Evolutionary conservation across 2,113 vertebrate species (phyloP), one percentile per base, ranked within the genome.

Genomic region (Syrmaticus mikado): DNA sequence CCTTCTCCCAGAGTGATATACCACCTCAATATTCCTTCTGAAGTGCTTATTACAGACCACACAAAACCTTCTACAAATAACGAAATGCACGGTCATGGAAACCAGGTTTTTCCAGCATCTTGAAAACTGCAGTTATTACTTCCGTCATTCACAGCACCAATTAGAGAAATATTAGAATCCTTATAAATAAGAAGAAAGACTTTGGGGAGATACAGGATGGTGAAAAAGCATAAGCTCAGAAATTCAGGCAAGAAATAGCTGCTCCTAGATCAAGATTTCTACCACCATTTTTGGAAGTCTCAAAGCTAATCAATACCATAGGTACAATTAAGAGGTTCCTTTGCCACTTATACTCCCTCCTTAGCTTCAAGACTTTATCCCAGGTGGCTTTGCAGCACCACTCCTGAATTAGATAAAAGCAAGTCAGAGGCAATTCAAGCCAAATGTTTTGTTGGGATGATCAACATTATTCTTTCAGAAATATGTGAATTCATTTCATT

Each of bases 391-490:
- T 82, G 72, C 34, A 82, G 65, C 82, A 87, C 62, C 52, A 81
- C 64, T 88, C n/a, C 32, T 85, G 71, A 80, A 78, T 71, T 65
- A 68, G 38, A 83, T 67, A 92, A 87, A 66, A 71, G 28, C 52
- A 94, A 87, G 17, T 46, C 72, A 83, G 68, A 89, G 38, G 41
- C 71, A 91, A 94, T 83, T 87, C 64, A 91, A 92, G 82, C 6
- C 87, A 94, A 92, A 89, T 85, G 64, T 90, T 93, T 94, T 43
- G 17, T 8, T 8, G 15, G 34, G 65, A 89, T 85, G 82, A 46
- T 40, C 52, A 83, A 72, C 13, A 67, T 87, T 10, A 57, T 77
- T 81, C 38, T 81, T 91, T 62, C 57, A 85, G 28, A 81, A 94
- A 95, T 83, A 2, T 77, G 13, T 92, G 55, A 93, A 83, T 89